A percentile compares a stretch with the other conserved stretches of the same genome.
Conservation (phyloP, 2,113 vertebrate genomes). For the Periophthalmus modestus region DNA sequence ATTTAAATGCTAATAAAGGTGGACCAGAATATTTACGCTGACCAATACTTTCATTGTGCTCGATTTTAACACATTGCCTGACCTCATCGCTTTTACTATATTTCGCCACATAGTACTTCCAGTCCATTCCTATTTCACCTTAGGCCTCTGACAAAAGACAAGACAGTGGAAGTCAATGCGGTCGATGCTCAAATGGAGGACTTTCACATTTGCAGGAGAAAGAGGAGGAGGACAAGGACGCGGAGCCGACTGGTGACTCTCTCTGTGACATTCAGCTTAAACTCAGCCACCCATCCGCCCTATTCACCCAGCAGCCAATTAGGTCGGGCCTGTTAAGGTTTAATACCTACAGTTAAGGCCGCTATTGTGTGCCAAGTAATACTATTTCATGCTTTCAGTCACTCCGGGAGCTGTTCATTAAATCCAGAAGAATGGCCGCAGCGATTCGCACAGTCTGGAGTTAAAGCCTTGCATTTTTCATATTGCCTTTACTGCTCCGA, state of each 20-base stretch:
- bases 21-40: too few species aligned
- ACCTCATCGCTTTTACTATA: not conserved
- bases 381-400: constrained; percentile 74
- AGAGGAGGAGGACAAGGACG: constrained; percentile 46
- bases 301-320: constrained; percentile 73
- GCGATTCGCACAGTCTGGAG: constrained; percentile 64
- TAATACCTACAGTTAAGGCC: constrained; percentile 76
- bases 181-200: constrained; percentile 57
- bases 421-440: constrained; percentile 71
- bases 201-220: constrained; percentile 65
- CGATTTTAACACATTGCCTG: not conserved
- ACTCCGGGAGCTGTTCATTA: constrained; percentile 74
- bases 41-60: not conserved
- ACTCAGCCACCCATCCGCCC: constrained; percentile 56
- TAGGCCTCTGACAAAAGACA: constrained; percentile 50
- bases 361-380: constrained; percentile 72
- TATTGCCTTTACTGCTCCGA: constrained; percentile 50
- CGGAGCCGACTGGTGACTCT: constrained; percentile 46
- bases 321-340: constrained; percentile 71
- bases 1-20: not conserved
- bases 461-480: constrained; percentile 57
- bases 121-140: not conserved
- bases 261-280: constrained; percentile 59
- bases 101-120: not conserved
- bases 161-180: constrained; percentile 49